A percentile compares a stretch with the other conserved stretches of the same genome.
phyloP scores from a whole-genome alignment of 2,113 vertebrate genomes.

The Xenopus laevis region DNA sequence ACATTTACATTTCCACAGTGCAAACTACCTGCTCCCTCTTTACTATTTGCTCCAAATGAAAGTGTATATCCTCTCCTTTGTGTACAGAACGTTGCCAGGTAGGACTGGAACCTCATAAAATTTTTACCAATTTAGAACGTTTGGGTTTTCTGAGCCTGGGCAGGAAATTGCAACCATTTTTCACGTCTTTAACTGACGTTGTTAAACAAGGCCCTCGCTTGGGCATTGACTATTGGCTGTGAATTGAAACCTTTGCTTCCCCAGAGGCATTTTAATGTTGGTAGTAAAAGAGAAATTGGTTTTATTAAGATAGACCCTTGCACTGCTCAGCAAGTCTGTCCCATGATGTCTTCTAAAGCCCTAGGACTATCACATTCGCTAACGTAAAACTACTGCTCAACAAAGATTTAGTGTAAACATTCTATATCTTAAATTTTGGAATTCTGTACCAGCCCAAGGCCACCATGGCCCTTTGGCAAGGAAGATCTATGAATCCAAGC shows the following conservation, averaged over 20 bases:
- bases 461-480: too few species aligned
- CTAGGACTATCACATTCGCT: too few species aligned
- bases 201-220: not conserved
- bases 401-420: too few species aligned
- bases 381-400: too few species aligned
- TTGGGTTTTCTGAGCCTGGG: not conserved
- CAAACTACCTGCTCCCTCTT: conserved; percentile 10
- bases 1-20: conserved; percentile 15
- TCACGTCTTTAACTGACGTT: conserved; percentile 20
- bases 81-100: not conserved
- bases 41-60: not conserved
- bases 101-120: conserved; percentile 16
- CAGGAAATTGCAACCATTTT: conserved; percentile 32
- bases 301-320: too few species aligned
- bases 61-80: not conserved
- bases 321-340: too few species aligned
- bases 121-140: not conserved
- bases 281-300: not conserved
- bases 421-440: too few species aligned
- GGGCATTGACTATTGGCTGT: conserved; percentile 10
- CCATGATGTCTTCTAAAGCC: too few species aligned
- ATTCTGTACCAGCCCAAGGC: too few species aligned
- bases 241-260: not conserved
- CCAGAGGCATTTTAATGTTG: not conserved
- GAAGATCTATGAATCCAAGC: too few species aligned